Base-by-base conservation (phyloP, 2,797 vertebrate genomes). In the Hydrolagus colliei region DNA sequence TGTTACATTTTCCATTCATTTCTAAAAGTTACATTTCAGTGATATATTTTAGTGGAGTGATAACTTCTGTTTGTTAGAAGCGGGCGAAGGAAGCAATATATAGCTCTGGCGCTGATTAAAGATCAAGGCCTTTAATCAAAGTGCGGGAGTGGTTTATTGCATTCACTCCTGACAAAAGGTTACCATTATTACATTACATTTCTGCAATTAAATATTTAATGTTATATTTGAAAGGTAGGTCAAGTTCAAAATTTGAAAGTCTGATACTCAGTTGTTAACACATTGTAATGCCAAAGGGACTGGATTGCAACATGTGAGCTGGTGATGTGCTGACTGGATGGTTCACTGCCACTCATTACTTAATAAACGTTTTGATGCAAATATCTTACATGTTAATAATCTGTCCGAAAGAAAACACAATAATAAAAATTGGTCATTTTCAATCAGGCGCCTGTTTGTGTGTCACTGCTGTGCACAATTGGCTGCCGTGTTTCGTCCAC, bases 101-200 rank as follows among this genome's bases (percentile, higher is more conserved):
- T 74, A 8, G 73, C 20, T 52, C 59, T 35, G 52, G 41, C 20
- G 74, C 74, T 52, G 74, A 76, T 18, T 76, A 18, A 76, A 59
- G 35, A 76, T 41, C 20, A 76, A 76, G 59, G 74, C 35, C 41
- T 76, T 76, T 52, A 76, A 76, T 76, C 14, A 76, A 76, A 76
- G 73, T 76, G 74, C 41, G 59, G 35, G 41, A 76, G 74, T 76
- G 16, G 68, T 71, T 76, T 76, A 76, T 76, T 18, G 74, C 74
- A 76, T 35, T 18, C 41, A 59, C 41, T 59, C 35, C 16, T 12
- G 74, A 35, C 74, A 41, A 52, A 76, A 76, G 74, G 74, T 76
- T 76, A 76, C 41, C 74, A 76, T 59, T 76, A 59, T 76, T 76
- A 76, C 59, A 76, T 76, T 76, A 76, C 74, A 76, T 59, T 76